Conservation (phyloP, 2,797 vertebrate genomes). For the Darevskia nairensis region DNA sequence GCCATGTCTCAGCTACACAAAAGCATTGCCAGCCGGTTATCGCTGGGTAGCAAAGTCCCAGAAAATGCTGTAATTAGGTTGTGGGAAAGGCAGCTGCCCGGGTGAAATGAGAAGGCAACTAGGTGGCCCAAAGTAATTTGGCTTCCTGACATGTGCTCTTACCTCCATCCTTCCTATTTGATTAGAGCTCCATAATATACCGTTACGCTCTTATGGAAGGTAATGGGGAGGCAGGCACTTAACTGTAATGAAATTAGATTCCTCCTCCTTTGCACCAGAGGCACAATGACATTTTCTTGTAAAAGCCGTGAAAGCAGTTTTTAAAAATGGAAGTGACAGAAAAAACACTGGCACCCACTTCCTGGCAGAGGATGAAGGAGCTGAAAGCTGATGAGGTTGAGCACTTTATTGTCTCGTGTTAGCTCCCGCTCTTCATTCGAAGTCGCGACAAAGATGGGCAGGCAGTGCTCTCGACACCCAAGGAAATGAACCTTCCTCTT, state of each 20-base stretch:
- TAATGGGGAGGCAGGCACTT: conserved; percentile 76
- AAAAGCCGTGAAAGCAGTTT: conserved; percentile 70
- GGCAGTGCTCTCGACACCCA: conserved; percentile 32
- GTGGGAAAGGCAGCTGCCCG: conserved; percentile 66
- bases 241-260: conserved; percentile 76
- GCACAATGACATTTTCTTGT: conserved; percentile 68
- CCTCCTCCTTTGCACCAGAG: conserved; percentile 57
- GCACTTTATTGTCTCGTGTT: conserved; percentile 51
- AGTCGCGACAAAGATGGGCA: conserved; percentile 45
- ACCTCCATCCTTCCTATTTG: conserved; percentile 72
- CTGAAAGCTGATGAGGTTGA: conserved; percentile 64
- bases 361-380: conserved; percentile 57
- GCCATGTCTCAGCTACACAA: conserved; percentile 53
- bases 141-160: conserved; percentile 73
- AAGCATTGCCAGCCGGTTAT: conserved; percentile 62
- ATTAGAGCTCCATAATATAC: conserved; percentile 77
- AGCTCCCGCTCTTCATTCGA: conserved; percentile 63
- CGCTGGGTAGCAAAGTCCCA: conserved; percentile 61
- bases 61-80: conserved; percentile 72
- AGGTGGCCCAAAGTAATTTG: conserved; percentile 75
- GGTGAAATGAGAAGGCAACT: conserved; percentile 71
- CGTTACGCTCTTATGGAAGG: conserved; percentile 72
- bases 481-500: conserved; percentile 49
- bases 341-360: conserved; percentile 56
- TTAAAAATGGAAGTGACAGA: conserved; percentile 63